Evolutionary conservation across 2,797 vertebrate species (phyloP).

Genomic region (Mus minutoides): DNA sequence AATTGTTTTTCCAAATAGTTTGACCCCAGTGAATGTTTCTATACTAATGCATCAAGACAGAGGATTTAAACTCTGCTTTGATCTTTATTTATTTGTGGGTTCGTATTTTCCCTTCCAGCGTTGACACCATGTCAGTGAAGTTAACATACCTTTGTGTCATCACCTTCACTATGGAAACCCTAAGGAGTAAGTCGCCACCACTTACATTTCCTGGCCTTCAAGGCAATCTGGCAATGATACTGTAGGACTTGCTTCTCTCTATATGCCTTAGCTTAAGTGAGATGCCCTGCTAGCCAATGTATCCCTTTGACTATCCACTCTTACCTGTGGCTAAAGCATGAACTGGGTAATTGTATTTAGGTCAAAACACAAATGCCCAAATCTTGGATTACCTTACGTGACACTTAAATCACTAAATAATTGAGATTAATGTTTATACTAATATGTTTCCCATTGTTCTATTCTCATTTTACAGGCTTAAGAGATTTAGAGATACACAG

Average conservation of each 20-base stretch:
- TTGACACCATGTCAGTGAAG: neutral
- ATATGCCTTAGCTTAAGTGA: neutral
- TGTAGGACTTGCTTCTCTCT: neutral
- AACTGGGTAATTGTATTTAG: conserved; percentile 8
- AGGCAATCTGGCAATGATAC: neutral
- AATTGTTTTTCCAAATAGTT: neutral
- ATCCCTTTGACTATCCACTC: neutral
- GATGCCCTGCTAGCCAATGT: neutral
- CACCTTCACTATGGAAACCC: neutral
- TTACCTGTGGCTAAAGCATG: neutral
- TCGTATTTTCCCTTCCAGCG: neutral
- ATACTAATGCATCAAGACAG: neutral
- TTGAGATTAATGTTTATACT: neutral
- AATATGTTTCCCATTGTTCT: neutral
- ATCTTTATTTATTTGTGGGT: neutral
- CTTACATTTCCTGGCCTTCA: neutral
- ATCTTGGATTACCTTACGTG: conserved; percentile 6
- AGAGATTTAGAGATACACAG: neutral
- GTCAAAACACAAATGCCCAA: neutral
- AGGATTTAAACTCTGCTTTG: conserved; percentile 26
- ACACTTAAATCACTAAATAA: neutral
- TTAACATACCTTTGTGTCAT: neutral
- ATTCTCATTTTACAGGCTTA: neutral
- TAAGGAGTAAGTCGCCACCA: neutral
- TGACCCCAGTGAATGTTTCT: neutral